phyloP scores from a whole-genome alignment of 1,140 invertebrate genomes.

The Drosophila persimilis region DNA sequence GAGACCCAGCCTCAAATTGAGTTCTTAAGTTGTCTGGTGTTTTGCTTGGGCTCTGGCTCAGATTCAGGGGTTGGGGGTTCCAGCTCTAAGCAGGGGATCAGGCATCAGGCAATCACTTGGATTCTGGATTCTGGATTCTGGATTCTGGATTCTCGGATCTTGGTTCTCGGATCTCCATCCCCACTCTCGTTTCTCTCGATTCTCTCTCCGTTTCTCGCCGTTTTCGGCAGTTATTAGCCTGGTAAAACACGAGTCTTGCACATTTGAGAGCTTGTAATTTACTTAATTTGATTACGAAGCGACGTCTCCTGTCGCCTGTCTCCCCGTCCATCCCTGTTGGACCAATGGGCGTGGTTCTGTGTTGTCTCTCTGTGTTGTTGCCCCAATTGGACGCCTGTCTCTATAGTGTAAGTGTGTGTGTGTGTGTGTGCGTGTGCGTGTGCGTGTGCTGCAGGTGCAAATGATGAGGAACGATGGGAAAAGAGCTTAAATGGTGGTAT shows the following conservation, averaged over 20 bases:
- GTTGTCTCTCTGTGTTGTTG: not conserved
- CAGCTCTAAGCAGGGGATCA: constrained; percentile 29
- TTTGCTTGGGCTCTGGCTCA: not conserved
- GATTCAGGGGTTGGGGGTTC: constrained; percentile 1
- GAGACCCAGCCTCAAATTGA: constrained; percentile 60
- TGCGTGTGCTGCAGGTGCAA: constrained; percentile 22
- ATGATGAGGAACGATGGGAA: constrained; percentile 13
- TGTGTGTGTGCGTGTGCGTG: not conserved
- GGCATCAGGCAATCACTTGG: constrained; percentile 19
- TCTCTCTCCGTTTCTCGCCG: constrained; percentile 3
- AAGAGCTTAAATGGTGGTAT: not conserved
- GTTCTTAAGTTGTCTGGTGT: constrained; percentile 65
- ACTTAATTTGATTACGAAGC: constrained; percentile 77
- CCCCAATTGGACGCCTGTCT: not conserved
- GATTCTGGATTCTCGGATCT: constrained; percentile 14
- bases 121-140: constrained; percentile 11
- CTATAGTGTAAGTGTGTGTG: not conserved
- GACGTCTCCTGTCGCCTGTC: constrained; percentile 26
- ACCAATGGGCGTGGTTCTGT: constrained; percentile 6
- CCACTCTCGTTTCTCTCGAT: not conserved
- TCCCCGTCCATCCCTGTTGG: not conserved
- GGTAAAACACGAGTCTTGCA: constrained; percentile 78
- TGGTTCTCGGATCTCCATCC: constrained; percentile 3
- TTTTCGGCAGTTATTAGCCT: constrained; percentile 77
- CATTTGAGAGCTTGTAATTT: constrained; percentile 81